phyloP scores from a whole-genome alignment of 2,113 vertebrate species.

The Callorhinus ursinus region DNA sequence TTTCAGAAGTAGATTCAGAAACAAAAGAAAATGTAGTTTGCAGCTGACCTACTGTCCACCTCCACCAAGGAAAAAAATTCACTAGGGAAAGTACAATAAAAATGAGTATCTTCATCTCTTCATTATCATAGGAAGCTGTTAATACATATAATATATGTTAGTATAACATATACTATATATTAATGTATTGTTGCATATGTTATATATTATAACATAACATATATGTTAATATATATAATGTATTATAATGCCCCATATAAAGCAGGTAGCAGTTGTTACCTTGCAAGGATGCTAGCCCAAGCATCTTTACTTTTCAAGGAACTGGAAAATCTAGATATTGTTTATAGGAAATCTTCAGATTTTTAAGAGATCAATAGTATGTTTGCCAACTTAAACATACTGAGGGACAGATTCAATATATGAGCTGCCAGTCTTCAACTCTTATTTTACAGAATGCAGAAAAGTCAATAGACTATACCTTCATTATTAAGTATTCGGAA shows the following conservation, averaged over 20 bases:
- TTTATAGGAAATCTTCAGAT: background rate
- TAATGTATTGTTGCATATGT: too few species aligned
- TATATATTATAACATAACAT: too few species aligned
- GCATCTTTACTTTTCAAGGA: background rate
- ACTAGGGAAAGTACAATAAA: background rate
- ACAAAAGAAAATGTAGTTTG: background rate
- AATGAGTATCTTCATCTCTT: background rate
- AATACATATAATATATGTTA: background rate
- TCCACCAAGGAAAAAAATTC: background rate
- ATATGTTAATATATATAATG: background rate
- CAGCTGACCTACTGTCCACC: background rate
- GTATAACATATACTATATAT: too few species aligned
- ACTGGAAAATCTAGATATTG: background rate
- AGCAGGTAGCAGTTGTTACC: background rate
- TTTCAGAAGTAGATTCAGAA: background rate
- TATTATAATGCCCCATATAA: background rate
- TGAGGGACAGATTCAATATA: background rate
- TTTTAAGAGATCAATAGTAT: background rate
- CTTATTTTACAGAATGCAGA: background rate
- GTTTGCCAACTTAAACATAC: background rate
- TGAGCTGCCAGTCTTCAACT: background rate
- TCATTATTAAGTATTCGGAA: slow-evolving; percentile 11
- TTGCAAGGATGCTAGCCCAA: background rate
- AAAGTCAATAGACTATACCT: slow-evolving; percentile 13
- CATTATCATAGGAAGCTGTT: background rate